Evolutionary conservation across 2,797 vertebrate genomes (phyloP).

Genomic region (Gouania willdenowi): DNA sequence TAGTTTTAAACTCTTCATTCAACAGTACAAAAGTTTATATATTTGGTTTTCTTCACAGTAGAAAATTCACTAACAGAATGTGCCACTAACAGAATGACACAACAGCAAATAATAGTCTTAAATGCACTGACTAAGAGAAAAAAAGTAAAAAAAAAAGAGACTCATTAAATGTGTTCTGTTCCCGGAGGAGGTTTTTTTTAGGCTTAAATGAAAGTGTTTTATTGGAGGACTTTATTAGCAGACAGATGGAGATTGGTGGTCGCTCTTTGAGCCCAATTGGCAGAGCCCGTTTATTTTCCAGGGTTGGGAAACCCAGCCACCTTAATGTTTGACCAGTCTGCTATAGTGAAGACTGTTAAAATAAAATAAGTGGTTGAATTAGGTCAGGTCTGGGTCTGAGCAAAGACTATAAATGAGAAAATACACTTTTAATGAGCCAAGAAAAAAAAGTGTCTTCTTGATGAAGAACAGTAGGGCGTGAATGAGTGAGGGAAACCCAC

Average conservation of each 20-base stretch:
- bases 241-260: constrained; percentile 13
- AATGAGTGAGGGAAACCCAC: constrained; percentile 37
- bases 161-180: background rate
- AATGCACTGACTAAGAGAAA: too few species aligned
- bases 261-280: constrained; percentile 21
- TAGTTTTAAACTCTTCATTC: too few species aligned
- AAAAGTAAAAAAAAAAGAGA: too few species aligned
- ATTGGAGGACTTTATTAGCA: constrained; percentile 4
- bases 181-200: background rate
- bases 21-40: too few species aligned
- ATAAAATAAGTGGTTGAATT: constrained; percentile 32
- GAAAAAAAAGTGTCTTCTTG: constrained; percentile 24
- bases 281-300: constrained; percentile 8
- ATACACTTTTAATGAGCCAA: constrained; percentile 32
- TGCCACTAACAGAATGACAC: too few species aligned
- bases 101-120: too few species aligned
- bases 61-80: too few species aligned
- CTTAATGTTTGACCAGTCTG: constrained; percentile 40
- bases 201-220: constrained; percentile 6
- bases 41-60: too few species aligned
- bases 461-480: constrained; percentile 54
- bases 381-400: constrained; percentile 25
- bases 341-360: constrained; percentile 25
- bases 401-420: constrained; percentile 15
- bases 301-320: constrained; percentile 21